Evolutionary conservation across 1,140 invertebrate genomes (phyloP).

Genomic region (Lethrus apterus): DNA sequence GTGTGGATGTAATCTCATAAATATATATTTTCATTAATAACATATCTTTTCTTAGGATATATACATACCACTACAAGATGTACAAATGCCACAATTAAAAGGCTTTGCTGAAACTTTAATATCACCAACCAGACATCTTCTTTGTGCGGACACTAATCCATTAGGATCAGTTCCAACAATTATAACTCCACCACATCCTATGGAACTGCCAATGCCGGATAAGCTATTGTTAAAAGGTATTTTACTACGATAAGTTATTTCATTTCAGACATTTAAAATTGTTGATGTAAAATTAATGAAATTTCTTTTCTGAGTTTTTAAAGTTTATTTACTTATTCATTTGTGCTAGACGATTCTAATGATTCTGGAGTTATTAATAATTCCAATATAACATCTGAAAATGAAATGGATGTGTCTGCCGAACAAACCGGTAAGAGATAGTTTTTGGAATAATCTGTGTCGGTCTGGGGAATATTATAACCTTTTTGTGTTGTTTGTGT

Average conservation of each 20-base stretch:
- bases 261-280: not conserved
- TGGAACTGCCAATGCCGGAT: conserved; percentile 34
- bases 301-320: not conserved
- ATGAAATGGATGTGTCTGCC: not conserved
- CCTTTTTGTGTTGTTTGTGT: too few relatives aligned
- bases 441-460: too few relatives aligned
- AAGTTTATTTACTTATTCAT: conserved; percentile 13
- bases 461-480: too few relatives aligned
- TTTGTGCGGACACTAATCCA: conserved; percentile 25
- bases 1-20: too few relatives aligned
- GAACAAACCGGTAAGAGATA: conserved; percentile 12
- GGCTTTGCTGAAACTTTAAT: conserved; percentile 27
- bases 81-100: too few relatives aligned
- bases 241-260: not conserved
- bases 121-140: conserved; percentile 30
- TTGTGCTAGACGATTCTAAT: conserved; percentile 31
- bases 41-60: conserved; percentile 26
- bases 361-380: conserved; percentile 36
- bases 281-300: not conserved
- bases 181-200: conserved; percentile 28
- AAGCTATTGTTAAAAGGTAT: conserved; percentile 32
- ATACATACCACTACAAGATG: conserved; percentile 30
- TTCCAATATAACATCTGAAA: conserved; percentile 1
- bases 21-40: too few relatives aligned
- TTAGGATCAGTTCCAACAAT: conserved; percentile 18